Conservation (phyloP, 2,113 vertebrate species). For the Acrocephalus kingi region DNA sequence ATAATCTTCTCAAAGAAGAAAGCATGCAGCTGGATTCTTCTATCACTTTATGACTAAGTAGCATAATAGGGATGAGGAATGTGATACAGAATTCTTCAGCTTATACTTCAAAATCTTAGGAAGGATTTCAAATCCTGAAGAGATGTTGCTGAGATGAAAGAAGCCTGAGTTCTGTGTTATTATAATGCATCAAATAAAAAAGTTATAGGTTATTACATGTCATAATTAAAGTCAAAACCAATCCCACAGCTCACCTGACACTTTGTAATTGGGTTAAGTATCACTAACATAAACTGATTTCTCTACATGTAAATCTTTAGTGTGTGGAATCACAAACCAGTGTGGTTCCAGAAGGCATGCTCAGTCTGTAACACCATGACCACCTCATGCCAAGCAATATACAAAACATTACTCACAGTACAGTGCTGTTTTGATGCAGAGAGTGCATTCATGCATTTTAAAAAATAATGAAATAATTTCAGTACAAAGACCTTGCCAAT, state of each 20-base stretch:
- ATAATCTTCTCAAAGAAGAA: neutral
- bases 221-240: neutral
- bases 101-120: neutral
- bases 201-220: neutral
- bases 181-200: neutral
- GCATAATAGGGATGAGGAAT: neutral
- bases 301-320: neutral
- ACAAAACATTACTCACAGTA: neutral
- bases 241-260: neutral
- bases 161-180: rapidly evolving
- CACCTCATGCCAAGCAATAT: neutral
- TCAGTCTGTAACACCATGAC: neutral
- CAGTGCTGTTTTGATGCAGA: neutral
- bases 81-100: neutral
- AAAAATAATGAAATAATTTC: neutral
- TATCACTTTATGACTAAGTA: neutral
- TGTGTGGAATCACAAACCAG: neutral
- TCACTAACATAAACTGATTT: neutral
- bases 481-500: neutral
- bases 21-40: neutral
- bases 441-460: neutral
- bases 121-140: neutral
- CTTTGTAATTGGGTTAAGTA: neutral
- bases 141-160: neutral
- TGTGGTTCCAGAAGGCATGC: neutral